Base-by-base conservation (phyloP, 2,797 vertebrate species). In the Brachyalestes nurse region DNA sequence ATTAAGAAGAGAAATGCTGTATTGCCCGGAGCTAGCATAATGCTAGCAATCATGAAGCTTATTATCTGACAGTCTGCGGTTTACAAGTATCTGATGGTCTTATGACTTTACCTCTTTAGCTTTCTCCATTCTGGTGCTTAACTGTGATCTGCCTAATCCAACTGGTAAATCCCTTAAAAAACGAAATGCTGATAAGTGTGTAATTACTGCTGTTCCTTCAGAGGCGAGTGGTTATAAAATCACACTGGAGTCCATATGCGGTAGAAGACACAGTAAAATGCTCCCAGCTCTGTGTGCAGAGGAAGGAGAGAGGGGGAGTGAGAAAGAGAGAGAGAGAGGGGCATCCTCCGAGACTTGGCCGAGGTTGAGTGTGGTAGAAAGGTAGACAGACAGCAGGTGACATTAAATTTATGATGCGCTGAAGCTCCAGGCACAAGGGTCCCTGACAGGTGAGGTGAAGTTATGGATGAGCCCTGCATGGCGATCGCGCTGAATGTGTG, bases 391-490 rank as follows among this genome's bases (percentile, higher is more conserved):
- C 81, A 82, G 85, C 72, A 55, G 76, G 74, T 85, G 87, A 86
- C 75, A 78, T 79, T 77, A 84, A 85, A 86, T 85, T 61, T 81
- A 86, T 86, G 84, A 77, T 80, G 83, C 79, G 69, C 69, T 49
- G 69, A 75, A 81, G 85, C 81, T 77, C 70, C 72, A 76, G 82
- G 82, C 81, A 80, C 72, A 64, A 79, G 75, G 73, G 71, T 74
- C 67, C 60, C 85, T 90, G 88, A 88, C 85, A 86, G 86, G 70
- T 87, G 83, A 84, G 78, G 58, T 72, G 78, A 67, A 82, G 83
- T 85, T 86, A 85, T 85, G 79, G 85, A 88, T 86, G 81, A 85
- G 76, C 69, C 69, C 76, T 65, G 82, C 80, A 82, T 77, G 79
- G 77, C 75, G 80, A 85, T 81, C 72, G 58, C 62, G 70, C 77